Conservation (phyloP, 2,888 invertebrate genomes). For the Congeria kusceri region DNA sequence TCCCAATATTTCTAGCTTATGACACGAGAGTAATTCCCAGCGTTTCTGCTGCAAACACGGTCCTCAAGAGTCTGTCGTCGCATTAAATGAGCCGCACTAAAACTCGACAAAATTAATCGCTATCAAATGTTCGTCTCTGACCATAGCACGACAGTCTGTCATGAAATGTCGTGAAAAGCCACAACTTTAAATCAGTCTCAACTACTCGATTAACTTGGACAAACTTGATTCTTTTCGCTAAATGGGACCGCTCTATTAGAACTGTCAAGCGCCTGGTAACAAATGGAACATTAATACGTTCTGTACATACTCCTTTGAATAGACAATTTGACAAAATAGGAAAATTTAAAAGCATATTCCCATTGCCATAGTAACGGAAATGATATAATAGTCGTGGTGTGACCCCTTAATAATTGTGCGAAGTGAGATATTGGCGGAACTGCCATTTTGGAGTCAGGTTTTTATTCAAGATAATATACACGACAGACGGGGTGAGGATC, state of each 20-base stretch:
- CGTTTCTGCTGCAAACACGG: not conserved
- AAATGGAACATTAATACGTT: slow-evolving; percentile 48
- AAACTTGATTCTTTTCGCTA: slow-evolving; percentile 46
- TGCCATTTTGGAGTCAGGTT: slow-evolving; percentile 30
- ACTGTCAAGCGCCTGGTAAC: slow-evolving; percentile 56
- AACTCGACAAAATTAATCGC: slow-evolving; percentile 43
- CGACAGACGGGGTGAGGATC: slow-evolving; percentile 32
- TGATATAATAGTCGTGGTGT: slow-evolving; percentile 56
- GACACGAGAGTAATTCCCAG: too few species aligned
- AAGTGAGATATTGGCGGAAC: slow-evolving; percentile 41
- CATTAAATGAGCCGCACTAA: not conserved
- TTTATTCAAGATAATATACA: slow-evolving; percentile 43
- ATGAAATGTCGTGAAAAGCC: slow-evolving; percentile 38
- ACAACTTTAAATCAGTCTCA: slow-evolving; percentile 55
- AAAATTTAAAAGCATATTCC: slow-evolving; percentile 62
- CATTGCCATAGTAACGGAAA: slow-evolving; percentile 65
- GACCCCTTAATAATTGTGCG: slow-evolving; percentile 53
- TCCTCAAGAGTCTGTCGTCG: not conserved
- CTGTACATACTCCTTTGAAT: slow-evolving; percentile 59
- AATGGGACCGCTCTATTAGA: slow-evolving; percentile 43
- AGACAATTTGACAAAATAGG: slow-evolving; percentile 61
- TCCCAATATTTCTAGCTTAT: too few species aligned
- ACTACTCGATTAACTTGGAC: slow-evolving; percentile 45
- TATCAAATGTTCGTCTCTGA: slow-evolving; percentile 40
- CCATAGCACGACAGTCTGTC: slow-evolving; percentile 39